Evolutionary conservation across 2,888 invertebrate species (phyloP).

Genomic region (Notodonta ziczac): DNA sequence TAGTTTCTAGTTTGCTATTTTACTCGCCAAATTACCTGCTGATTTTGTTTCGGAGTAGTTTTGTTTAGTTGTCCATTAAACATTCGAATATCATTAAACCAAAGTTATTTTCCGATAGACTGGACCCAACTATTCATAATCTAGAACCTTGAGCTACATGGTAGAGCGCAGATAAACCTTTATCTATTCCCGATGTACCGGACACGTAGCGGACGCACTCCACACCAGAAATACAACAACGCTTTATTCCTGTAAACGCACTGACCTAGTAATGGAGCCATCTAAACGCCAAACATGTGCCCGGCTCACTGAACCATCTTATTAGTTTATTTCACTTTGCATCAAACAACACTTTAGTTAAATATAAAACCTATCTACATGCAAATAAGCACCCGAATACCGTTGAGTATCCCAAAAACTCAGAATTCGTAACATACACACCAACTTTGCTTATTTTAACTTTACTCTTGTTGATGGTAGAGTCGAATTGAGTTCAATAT

Average conservation of each 20-base stretch:
- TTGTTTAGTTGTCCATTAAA: too few relatives aligned
- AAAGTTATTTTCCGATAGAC: too few relatives aligned
- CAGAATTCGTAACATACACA: not conserved
- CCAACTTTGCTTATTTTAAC: too few relatives aligned
- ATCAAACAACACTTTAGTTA: conserved; percentile 31
- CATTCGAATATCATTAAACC: too few relatives aligned
- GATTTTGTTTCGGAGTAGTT: too few relatives aligned
- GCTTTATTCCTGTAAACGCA: conserved; percentile 48
- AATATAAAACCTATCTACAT: conserved; percentile 25
- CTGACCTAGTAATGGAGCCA: conserved; percentile 55
- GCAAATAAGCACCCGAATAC: conserved; percentile 12
- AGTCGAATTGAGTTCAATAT: too few relatives aligned
- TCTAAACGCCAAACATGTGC: conserved; percentile 49
- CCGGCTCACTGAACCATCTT: conserved; percentile 44
- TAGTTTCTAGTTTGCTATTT: too few relatives aligned
- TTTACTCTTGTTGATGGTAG: too few relatives aligned
- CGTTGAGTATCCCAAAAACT: not conserved
- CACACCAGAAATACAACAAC: conserved; percentile 46
- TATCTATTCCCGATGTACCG: conserved; percentile 37
- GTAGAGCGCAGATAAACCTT: conserved; percentile 22
- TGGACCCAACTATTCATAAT: not conserved
- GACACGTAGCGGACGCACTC: conserved; percentile 37
- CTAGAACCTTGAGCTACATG: conserved; percentile 8
- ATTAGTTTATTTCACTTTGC: conserved; percentile 53
- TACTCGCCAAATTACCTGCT: too few relatives aligned